A percentile compares a stretch with the other conserved stretches of the same genome.
phyloP scores from a whole-genome alignment of 2,113 vertebrate genomes.

The Malurus alboscapulatus region DNA sequence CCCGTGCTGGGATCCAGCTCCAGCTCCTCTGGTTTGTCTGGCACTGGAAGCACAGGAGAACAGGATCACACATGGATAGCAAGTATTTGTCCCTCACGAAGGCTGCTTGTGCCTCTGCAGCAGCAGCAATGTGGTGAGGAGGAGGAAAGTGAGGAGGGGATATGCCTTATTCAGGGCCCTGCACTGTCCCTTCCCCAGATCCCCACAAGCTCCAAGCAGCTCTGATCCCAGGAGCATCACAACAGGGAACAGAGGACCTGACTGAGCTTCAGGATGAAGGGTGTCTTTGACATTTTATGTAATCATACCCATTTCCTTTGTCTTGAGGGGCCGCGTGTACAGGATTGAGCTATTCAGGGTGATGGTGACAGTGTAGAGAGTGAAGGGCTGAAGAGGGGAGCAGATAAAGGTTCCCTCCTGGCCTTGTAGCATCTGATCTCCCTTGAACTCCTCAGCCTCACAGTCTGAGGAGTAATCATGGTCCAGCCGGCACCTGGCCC shows the following conservation, averaged over 20 bases:
- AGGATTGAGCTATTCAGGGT: background rate
- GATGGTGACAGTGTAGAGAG: constrained; percentile 1
- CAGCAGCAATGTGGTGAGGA: background rate
- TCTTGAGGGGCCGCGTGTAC: background rate
- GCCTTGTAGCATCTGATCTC: background rate
- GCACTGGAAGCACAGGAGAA: background rate
- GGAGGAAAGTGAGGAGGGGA: background rate
- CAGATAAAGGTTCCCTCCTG: background rate
- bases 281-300: background rate
- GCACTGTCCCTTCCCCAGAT: background rate
- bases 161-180: background rate
- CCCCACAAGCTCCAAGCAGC: background rate
- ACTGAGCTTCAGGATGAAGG: background rate
- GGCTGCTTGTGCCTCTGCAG: background rate
- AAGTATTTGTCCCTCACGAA: background rate
- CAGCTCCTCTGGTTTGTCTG: background rate
- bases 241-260: background rate
- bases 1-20: background rate
- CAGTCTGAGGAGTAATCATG: background rate
- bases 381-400: background rate
- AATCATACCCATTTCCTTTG: background rate
- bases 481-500: background rate
- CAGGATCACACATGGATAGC: fast-evolving
- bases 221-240: background rate
- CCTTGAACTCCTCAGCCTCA: background rate